These are phyloP conservation scores for Rousettus madagascariensis DNA, from an alignment of 2,797 vertebrate species.

Conservation along the genomic window DNA sequence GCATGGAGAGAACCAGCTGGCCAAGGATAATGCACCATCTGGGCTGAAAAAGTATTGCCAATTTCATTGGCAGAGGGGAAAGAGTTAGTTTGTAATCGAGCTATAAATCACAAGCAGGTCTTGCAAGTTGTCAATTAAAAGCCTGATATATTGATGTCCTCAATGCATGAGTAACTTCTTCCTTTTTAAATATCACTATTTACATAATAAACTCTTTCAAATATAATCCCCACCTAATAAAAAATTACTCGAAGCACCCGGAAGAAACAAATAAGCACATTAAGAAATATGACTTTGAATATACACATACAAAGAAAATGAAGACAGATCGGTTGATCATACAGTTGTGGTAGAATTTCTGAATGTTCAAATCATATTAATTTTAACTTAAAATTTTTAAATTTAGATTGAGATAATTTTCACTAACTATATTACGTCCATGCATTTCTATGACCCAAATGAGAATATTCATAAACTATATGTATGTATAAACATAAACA, in stretches of 20 bases:
- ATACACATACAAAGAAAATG: not conserved
- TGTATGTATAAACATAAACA: not conserved
- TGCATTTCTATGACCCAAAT: not conserved
- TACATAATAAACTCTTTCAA: constrained; percentile 60
- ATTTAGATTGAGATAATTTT: constrained; percentile 17
- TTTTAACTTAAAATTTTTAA: constrained; percentile 32
- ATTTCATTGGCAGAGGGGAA: constrained; percentile 87
- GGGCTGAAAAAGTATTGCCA: constrained; percentile 91
- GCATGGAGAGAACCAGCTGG: constrained; percentile 89
- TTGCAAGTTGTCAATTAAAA: constrained; percentile 84
- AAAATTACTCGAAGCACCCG: constrained; percentile 28
- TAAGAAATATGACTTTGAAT: constrained; percentile 3
- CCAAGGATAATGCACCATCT: constrained; percentile 94
- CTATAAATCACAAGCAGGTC: constrained; percentile 87
- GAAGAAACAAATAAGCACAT: constrained; percentile 51
- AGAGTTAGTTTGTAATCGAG: constrained; percentile 89
- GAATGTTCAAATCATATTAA: not conserved
- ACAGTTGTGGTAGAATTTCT: not conserved
- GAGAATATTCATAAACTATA: not conserved
- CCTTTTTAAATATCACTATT: constrained; percentile 70
- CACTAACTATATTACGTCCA: not conserved
- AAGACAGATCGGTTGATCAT: not conserved
- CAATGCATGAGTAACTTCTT: constrained; percentile 80
- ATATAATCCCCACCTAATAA: constrained; percentile 51
- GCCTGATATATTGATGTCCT: constrained; percentile 79